Evolutionary conservation across 2,888 invertebrate species (phyloP).

Genomic region (Corbicula japonica): DNA sequence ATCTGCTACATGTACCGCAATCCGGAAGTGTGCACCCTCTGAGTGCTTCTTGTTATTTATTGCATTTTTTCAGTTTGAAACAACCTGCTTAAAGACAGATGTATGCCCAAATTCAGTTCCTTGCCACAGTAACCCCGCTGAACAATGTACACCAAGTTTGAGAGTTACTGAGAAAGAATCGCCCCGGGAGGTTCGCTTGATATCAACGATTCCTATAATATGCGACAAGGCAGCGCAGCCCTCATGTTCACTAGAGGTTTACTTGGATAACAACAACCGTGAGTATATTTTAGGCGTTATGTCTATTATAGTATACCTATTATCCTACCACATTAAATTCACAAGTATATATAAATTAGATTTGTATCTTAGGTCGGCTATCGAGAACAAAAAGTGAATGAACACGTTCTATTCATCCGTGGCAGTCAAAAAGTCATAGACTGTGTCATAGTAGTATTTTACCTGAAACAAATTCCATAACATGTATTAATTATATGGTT

Average conservation of each 20-base stretch:
- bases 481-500: background rate
- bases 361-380: background rate
- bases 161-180: slow-evolving; percentile 57
- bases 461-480: background rate
- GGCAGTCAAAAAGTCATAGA: background rate
- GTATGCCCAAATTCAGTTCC: background rate
- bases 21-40: background rate
- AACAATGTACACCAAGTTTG: slow-evolving; percentile 15
- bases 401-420: background rate
- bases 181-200: slow-evolving; percentile 37
- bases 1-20: background rate
- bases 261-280: slow-evolving; percentile 62
- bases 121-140: background rate
- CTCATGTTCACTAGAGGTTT: slow-evolving; percentile 51
- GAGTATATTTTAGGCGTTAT: slow-evolving; percentile 11
- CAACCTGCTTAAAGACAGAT: background rate
- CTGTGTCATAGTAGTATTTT: background rate
- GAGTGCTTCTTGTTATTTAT: background rate
- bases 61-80: background rate
- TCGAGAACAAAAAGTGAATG: background rate
- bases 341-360: background rate
- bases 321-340: background rate
- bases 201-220: slow-evolving; percentile 61
- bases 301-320: background rate
- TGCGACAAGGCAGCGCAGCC: slow-evolving; percentile 36